A percentile compares a stretch with the other conserved stretches of the same genome.
These are phyloP conservation scores for Endotricha flammealis DNA, from an alignment of 2,888 invertebrate genomes.

Conservation along the genomic window DNA sequence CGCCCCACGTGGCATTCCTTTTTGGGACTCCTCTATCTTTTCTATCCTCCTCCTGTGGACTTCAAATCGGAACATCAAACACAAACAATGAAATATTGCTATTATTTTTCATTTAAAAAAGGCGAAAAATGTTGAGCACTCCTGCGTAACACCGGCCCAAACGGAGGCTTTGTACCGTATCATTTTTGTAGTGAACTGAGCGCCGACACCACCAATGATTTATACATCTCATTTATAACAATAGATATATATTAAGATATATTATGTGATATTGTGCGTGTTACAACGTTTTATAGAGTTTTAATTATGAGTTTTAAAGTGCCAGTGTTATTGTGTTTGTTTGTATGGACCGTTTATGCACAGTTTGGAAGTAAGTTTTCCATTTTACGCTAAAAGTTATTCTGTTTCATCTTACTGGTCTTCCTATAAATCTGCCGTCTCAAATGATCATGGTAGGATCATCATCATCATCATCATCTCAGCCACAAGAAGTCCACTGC, in stretches of 20 bases:
- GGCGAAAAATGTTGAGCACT: constrained; percentile 40
- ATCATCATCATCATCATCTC: no score
- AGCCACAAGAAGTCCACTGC: no score
- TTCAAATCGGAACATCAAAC: no score
- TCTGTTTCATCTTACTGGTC: no score
- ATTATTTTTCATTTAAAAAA: no score
- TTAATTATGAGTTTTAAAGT: constrained; percentile 25
- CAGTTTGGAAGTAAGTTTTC: constrained; percentile 67
- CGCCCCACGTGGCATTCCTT: no score
- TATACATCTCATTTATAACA: not conserved
- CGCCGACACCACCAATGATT: constrained; percentile 23
- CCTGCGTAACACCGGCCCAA: constrained; percentile 47
- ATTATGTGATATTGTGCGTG: constrained; percentile 1
- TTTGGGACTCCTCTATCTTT: no score
- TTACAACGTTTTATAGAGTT: constrained; percentile 7
- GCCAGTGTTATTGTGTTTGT: constrained; percentile 38
- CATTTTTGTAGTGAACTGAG: constrained; percentile 55
- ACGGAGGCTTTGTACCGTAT: constrained; percentile 57
- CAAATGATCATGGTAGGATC: no score
- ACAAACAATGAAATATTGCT: not conserved
- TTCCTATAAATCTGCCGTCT: no score
- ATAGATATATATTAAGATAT: not conserved
- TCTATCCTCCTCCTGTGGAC: no score
- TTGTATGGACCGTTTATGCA: constrained; percentile 49
- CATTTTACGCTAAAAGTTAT: no score